Base-by-base conservation (phyloP, 1,140 invertebrate species). In the Doryteuthis pealeii region DNA sequence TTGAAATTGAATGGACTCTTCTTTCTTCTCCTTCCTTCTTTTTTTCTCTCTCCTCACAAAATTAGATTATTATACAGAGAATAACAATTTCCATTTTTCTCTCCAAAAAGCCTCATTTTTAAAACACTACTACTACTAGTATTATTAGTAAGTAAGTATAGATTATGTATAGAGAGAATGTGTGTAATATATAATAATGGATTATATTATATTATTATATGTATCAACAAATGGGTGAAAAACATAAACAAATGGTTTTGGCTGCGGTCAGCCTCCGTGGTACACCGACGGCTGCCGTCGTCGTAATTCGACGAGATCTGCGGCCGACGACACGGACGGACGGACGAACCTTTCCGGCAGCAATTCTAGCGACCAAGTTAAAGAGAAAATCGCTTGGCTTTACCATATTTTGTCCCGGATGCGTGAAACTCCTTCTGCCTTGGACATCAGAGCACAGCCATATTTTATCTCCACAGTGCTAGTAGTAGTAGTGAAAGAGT, bases 391-490 rank as follows among this genome's bases (percentile, higher is more conserved):
- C 26, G 54, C 26, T 62, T 28, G 22, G 26, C 54, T 62, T 62
- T 62, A 62, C 54, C 54, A 62, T 62, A 62, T 62, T 62, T 62
- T 62, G 22, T 62, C 26, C 22, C 22, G 18, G 54, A 28, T n/a
- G 18, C 22, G 22, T 62, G 26, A n/a, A 62, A 28, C 18, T n/a
- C 18, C 22, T 62, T 28, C 54, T 62, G 26, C 26, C 54, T n/a
- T 62, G 18, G 18, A 28, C 54, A 62, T 62, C 54, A 62, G 54
- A 62, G 26, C 10, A 62, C 54, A 62, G 54, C 54, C 54, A 62
- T 62, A 28, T 62, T 62, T 62, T 28, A 62, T n/a, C 54, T 62
- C 54, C 54, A 62, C 54, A 28, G 54, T 62, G 10, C 54, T 62
- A 62, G 35, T 40, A 40, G 35, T 40, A 40, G 35, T 40, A 40